Evolutionary conservation across 2,888 invertebrate genomes (phyloP).

Genomic region (Lampropteryx suffumata): DNA sequence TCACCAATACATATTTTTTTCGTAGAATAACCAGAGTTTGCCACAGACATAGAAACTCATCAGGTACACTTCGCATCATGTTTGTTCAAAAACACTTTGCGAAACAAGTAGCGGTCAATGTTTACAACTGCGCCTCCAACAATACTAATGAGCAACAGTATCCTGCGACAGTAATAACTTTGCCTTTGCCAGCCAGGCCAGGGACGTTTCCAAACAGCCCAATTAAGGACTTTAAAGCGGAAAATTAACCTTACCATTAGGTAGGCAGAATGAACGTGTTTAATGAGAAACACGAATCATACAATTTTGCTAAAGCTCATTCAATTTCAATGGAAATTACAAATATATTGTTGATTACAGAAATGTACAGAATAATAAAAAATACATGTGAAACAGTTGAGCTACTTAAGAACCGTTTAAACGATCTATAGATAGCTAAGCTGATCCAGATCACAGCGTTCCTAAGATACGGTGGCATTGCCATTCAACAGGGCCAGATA

Average conservation of each 20-base stretch:
- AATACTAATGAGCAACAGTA: constrained; percentile 27
- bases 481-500: too few relatives aligned
- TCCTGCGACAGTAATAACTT: constrained; percentile 19
- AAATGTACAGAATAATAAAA: too few relatives aligned
- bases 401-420: too few relatives aligned
- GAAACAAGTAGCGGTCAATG: constrained; percentile 19
- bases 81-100: constrained; percentile 8
- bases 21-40: too few relatives aligned
- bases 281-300: constrained; percentile 22
- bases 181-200: constrained; percentile 20
- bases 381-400: too few relatives aligned
- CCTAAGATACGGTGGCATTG: too few relatives aligned
- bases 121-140: constrained; percentile 13
- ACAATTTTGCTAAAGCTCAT: constrained; percentile 12
- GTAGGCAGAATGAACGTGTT: constrained; percentile 24
- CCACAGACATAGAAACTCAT: too few relatives aligned
- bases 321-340: background rate
- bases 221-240: constrained; percentile 27
- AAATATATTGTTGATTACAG: too few relatives aligned
- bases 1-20: too few relatives aligned
- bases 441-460: too few relatives aligned
- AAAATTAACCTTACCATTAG: constrained; percentile 21
- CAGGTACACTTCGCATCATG: background rate
- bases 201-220: constrained; percentile 15
- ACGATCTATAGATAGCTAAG: too few relatives aligned